Base-by-base conservation (phyloP, 2,888 invertebrate species). In the Ferdinandea cuprea region DNA sequence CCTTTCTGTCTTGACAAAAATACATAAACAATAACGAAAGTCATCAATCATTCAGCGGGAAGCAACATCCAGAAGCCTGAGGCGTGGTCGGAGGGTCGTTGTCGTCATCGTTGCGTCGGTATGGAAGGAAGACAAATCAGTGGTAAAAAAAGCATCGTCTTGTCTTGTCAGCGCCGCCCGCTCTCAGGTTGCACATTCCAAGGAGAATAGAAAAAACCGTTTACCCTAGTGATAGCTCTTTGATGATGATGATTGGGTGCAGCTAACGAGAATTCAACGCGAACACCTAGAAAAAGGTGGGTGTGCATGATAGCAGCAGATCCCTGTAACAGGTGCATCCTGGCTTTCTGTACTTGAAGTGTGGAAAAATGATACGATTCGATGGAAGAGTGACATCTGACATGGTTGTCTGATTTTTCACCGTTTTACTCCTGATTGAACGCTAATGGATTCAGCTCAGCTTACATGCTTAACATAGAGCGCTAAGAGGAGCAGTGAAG, bases 11-110 rank as follows among this genome's bases (percentile, higher is more conserved):
- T 19, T 19, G 19, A 40, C 42, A 79, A 73, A 54, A 73, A 73
- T 61, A 80, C 68, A 80, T 80, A 74, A 74, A 74, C 80, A 80
- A 80, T 80, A 80, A 74, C 74, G 63, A 74, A 80, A 74, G 69
- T 74, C 80, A 80, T 80, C 80, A 80, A 80, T 80, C 80, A 80
- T 74, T 69, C 50, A 46, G 61, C 54, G 46, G 40, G 37, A 56
- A 68, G 68, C 73, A 61, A 73, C 66, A 32, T 13, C 21, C 59
- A 65, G 25, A 65, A 50, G 25, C n/a, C n/a, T 25, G 25, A 3
- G 72, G 58, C 72, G 59, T 58, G 15, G 6, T 15, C 13, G 40
- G 9, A 9, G 35, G 35, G 11, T 35, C 0, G 11, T 35, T 1
- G 9, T 8, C 3, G 61, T 19, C n/a, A n/a, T n/a, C n/a, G n/a